Conservation (phyloP, 2,888 invertebrate genomes). For the Galerucella calmariensis region DNA sequence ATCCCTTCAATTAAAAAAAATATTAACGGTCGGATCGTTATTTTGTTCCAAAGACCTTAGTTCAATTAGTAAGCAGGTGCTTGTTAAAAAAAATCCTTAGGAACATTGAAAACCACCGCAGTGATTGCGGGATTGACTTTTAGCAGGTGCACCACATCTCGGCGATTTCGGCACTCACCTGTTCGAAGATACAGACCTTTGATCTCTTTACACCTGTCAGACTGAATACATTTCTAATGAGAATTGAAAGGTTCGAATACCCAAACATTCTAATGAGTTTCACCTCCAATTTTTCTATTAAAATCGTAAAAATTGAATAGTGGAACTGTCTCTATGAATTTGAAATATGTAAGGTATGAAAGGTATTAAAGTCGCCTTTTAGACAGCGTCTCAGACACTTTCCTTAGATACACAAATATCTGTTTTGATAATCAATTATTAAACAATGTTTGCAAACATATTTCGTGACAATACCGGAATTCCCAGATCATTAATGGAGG, state of each 20-base stretch:
- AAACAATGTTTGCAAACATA: neutral
- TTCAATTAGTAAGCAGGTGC: constrained; percentile 16
- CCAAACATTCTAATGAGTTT: neutral
- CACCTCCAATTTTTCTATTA: neutral
- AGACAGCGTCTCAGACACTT: no score
- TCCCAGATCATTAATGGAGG: neutral
- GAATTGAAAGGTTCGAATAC: neutral
- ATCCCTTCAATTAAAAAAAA: no score
- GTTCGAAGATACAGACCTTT: constrained; percentile 14
- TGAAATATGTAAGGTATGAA: no score
- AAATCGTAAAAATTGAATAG: no score
- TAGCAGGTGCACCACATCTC: constrained; percentile 23
- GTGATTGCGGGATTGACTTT: constrained; percentile 23
- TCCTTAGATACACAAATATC: no score
- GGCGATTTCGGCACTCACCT: constrained; percentile 28
- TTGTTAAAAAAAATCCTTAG: constrained; percentile 15
- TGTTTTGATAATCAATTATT: neutral
- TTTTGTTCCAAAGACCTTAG: neutral
- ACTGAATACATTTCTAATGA: constrained; percentile 21
- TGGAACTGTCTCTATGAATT: no score
- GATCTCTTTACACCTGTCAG: constrained; percentile 37
- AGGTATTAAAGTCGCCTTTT: no score
- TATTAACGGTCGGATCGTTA: neutral
- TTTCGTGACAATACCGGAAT: neutral
- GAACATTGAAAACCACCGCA: constrained; percentile 17